Percentiles rank a stretch among this genome's conserved stretches.
phyloP scores from a whole-genome alignment of 2,888 invertebrate species.

The Diogma glabrata region DNA sequence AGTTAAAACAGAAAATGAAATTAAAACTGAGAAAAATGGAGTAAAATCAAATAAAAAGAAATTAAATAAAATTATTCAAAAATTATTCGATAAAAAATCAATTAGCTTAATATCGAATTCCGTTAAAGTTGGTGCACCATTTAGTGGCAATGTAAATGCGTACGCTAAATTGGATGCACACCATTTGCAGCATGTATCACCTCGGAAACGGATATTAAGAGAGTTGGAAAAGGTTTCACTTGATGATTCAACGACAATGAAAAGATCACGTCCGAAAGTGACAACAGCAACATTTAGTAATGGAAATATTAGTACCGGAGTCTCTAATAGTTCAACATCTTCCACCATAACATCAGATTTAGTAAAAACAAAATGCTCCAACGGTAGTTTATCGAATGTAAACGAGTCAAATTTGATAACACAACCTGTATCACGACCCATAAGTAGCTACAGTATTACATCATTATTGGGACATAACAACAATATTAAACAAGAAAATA shows the following conservation, averaged over 20 bases:
- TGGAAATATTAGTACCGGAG: constrained; percentile 22
- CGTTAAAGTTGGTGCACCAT: constrained; percentile 2
- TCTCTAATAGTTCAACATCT: constrained; percentile 18
- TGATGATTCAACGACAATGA: constrained; percentile 49
- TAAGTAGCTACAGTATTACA: constrained; percentile 75
- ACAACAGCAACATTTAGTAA: constrained; percentile 24
- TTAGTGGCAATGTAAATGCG: constrained; percentile 6
- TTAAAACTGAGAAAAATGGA: constrained; percentile 11
- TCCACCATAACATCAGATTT: background rate
- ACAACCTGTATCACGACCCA: constrained; percentile 32
- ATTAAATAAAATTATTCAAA: constrained; percentile 34
- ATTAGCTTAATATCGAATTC: constrained; percentile 12
- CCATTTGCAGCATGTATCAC: constrained; percentile 50
- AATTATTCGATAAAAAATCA: constrained; percentile 32
- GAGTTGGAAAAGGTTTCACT: constrained; percentile 68
- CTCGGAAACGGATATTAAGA: constrained; percentile 68
- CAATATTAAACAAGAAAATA: constrained; percentile 26
- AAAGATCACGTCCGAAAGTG: constrained; percentile 44
- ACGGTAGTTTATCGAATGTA: constrained; percentile 23
- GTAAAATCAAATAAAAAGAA: constrained; percentile 1
- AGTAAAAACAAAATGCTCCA: constrained; percentile 5
- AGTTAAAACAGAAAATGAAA: constrained; percentile 9
- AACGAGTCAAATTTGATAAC: constrained; percentile 9
- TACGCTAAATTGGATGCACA: constrained; percentile 17
- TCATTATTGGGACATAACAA: constrained; percentile 50